Conservation (phyloP, 1,140 invertebrate species). For the Nasonia longicornis region DNA sequence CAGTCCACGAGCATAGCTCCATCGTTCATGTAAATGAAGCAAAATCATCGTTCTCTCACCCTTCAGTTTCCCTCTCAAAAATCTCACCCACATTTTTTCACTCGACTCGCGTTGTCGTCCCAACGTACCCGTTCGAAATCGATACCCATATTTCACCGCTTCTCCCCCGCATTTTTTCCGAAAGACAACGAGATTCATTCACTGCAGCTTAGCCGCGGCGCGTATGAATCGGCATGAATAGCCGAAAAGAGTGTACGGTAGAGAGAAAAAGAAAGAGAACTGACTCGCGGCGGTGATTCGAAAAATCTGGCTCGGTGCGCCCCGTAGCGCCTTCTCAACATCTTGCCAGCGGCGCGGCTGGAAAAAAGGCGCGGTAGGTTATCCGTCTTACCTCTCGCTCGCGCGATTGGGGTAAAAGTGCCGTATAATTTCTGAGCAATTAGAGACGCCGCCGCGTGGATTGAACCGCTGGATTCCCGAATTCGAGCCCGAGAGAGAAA, state of each 20-base stretch:
- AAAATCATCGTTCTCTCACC: conserved; percentile 22
- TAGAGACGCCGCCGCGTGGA: conserved; percentile 47
- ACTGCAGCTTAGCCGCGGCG: too few relatives aligned
- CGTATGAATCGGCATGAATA: conserved; percentile 23
- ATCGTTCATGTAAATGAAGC: background rate
- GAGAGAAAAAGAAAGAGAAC: background rate
- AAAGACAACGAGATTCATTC: background rate
- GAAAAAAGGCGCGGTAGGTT: background rate
- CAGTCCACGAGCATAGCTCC: background rate
- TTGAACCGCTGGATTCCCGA: background rate
- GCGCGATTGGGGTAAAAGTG: conserved; percentile 47
- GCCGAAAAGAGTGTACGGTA: background rate
- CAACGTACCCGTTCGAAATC: background rate
- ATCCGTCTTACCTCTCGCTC: background rate
- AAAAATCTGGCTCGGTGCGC: conserved; percentile 3
- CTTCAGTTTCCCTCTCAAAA: background rate
- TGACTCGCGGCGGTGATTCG: conserved; percentile 26
- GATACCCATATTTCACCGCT: background rate
- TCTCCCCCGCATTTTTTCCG: background rate
- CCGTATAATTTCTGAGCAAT: conserved; percentile 63
- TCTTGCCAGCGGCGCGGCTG: conserved; percentile 7
- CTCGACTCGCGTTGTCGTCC: background rate
- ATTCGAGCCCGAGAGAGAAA: background rate
- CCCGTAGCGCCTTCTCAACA: conserved; percentile 33
- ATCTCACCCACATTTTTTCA: conserved; percentile 11